Conservation (phyloP, 2,888 invertebrate genomes). For the Cantharis rustica region DNA sequence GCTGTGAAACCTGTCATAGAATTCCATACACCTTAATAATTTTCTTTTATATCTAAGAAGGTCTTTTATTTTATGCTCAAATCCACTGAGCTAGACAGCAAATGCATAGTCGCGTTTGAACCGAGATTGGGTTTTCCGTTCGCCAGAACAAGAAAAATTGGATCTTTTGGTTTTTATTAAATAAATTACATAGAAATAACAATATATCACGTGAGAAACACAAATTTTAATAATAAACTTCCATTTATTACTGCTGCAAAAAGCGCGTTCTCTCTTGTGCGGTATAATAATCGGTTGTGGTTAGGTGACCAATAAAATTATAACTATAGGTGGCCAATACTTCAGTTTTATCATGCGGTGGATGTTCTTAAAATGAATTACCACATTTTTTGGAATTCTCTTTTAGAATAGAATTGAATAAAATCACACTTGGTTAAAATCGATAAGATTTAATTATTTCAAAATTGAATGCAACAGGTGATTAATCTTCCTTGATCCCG, state of each 20-base stretch:
- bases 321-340: background rate
- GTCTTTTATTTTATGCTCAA: background rate
- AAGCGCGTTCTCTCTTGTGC: background rate
- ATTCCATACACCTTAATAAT: conserved; percentile 7
- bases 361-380: background rate
- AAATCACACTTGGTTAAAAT: no score
- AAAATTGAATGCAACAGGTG: no score
- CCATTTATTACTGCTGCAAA: background rate
- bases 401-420: no score
- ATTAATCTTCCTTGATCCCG: no score
- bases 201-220: background rate
- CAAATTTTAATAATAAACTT: background rate
- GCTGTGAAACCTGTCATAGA: conserved; percentile 17
- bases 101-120: background rate
- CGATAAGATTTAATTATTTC: no score
- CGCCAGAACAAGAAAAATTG: background rate
- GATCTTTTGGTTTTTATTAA: background rate
- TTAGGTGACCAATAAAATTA: background rate
- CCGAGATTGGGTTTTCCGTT: background rate
- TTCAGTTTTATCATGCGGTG: background rate
- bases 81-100: background rate
- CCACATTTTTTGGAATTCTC: background rate
- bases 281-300: background rate
- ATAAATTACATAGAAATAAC: background rate
- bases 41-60: background rate